Evolutionary conservation across 2,888 invertebrate genomes (phyloP), one percentile per base, ranked within the genome.

Genomic region (Caenorhabditis doughertyi): DNA sequence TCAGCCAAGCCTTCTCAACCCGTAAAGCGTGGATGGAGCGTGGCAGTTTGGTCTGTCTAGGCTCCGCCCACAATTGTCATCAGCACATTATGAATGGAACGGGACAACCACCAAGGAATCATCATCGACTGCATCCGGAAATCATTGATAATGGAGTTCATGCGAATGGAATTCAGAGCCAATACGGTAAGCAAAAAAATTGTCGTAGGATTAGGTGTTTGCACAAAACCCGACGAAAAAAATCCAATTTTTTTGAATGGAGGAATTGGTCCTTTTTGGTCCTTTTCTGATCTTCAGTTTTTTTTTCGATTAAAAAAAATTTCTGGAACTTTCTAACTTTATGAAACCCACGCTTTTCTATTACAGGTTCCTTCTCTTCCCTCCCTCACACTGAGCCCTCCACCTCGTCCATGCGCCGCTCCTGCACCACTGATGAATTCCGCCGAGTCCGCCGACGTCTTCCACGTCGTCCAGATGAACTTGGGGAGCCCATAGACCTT

Each of bases 11-110:
- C 23, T 58, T 84, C 35, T 83, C 76, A 21, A 81, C 79, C 8
- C 76, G 86, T n/a, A 72, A 83, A 62, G 86, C 79, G 56, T 86
- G 86, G 86, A 79, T 86, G 81, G 86, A 86, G 55, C 77, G 84
- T 27, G 86, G 86, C 25, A 83, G 83, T 55, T 71, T 84, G 18
- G 81, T 77, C 5, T 79, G 79, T 58, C 51, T 83, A 16, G 74
- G 74, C 49, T 51, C 65, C 49, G 65, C 65, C 65, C 65, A 65
- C 49, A 65, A 65, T 25, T 65, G 65, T 18, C 62, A 32, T 39
- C 21, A n/a, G n/a, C n/a, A 70, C 51, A 29, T 65, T 51, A 56
- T 68, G 35, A 62, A 67, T 47, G 67, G 39, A 9, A 21, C 13
- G 7, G n/a, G 16, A 3, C 16, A 21, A 7, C 49, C 42, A 9